Conservation (phyloP, 2,888 invertebrate species). For the Drosophila kuntzei region DNA sequence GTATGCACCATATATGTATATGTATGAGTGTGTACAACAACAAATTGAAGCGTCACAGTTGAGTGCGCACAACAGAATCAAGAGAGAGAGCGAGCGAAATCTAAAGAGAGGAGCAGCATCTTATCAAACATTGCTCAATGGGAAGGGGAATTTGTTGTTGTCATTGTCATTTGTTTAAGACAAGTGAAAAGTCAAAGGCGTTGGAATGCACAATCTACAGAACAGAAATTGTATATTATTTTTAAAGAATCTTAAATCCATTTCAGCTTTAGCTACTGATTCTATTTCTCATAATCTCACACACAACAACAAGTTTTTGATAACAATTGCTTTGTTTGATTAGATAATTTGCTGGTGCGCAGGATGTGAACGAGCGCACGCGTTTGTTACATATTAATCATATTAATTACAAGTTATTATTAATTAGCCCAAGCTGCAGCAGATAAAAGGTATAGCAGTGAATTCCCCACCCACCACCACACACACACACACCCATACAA, state of each 20-base stretch:
- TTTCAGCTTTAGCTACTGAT: slow-evolving; percentile 16
- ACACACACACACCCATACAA: slow-evolving; percentile 8
- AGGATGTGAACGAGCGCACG: slow-evolving; percentile 39
- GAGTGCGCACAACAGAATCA: slow-evolving; percentile 46
- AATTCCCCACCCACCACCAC: background rate
- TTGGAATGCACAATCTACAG: slow-evolving; percentile 47
- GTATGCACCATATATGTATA: slow-evolving; percentile 1
- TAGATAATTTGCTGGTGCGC: slow-evolving; percentile 53
- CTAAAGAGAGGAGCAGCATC: slow-evolving; percentile 24
- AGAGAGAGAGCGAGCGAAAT: slow-evolving; percentile 9
- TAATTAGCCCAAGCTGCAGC: slow-evolving; percentile 36
- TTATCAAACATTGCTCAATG: slow-evolving; percentile 56
- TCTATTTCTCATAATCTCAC: background rate
- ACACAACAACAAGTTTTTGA: slow-evolving; percentile 20
- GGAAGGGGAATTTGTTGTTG: slow-evolving; percentile 22
- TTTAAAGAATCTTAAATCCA: slow-evolving; percentile 25
- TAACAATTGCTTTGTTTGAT: slow-evolving; percentile 40
- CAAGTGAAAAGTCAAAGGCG: slow-evolving; percentile 56
- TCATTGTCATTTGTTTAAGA: slow-evolving; percentile 33
- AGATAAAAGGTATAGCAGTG: slow-evolving; percentile 14
- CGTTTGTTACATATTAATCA: slow-evolving; percentile 30
- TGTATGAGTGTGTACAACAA: slow-evolving; percentile 41
- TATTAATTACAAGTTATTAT: slow-evolving; percentile 38
- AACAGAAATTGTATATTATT: slow-evolving; percentile 26
- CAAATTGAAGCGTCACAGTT: slow-evolving; percentile 74